A percentile compares a stretch with the other conserved stretches of the same genome.
phyloP scores from a whole-genome alignment of 2,797 vertebrate genomes.

The Mormyrus hasselquistii region DNA sequence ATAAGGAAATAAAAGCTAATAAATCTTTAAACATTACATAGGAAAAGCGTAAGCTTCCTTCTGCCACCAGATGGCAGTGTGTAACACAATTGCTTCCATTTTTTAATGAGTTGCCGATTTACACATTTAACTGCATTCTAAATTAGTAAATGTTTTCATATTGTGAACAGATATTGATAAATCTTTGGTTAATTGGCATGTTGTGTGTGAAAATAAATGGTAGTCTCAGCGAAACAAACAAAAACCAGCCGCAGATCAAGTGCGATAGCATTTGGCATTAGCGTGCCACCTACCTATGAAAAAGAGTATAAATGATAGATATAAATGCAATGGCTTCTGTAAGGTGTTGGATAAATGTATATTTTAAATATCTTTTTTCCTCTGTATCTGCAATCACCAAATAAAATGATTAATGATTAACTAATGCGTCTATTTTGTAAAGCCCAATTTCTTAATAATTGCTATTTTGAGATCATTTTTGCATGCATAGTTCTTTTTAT shows the following conservation, averaged over 20 bases:
- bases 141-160: background rate
- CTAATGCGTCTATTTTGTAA: background rate
- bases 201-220: background rate
- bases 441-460: background rate
- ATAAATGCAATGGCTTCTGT: background rate
- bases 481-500: background rate
- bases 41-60: background rate
- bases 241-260: background rate
- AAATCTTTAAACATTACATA: background rate
- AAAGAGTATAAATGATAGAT: background rate
- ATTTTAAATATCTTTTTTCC: background rate
- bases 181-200: background rate
- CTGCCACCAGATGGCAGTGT: constrained; percentile 9
- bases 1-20: background rate
- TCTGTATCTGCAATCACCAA: background rate
- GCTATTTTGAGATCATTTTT: background rate
- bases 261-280: background rate
- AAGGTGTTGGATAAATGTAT: background rate
- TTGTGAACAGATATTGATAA: background rate
- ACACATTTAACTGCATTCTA: background rate
- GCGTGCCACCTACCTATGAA: background rate
- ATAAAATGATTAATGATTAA: background rate
- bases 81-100: background rate
- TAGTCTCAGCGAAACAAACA: background rate
- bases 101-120: background rate